Evolutionary conservation across 2,888 invertebrate genomes (phyloP).

Genomic region (Drosophila emarginata): DNA sequence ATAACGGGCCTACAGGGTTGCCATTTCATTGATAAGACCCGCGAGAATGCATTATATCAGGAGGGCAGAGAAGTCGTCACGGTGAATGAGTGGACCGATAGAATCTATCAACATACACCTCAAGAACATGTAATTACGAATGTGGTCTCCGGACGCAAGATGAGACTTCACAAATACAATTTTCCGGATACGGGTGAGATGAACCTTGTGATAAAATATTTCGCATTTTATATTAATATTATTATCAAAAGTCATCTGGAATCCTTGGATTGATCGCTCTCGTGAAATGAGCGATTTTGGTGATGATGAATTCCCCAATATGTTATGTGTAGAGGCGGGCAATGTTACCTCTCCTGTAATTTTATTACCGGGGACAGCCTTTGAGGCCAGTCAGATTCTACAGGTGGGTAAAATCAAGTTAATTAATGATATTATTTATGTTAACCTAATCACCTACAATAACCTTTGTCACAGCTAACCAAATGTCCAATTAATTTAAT

Average conservation of each 20-base stretch:
- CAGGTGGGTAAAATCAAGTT: constrained; percentile 86
- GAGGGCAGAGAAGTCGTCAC: constrained; percentile 95
- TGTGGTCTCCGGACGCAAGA: constrained; percentile 94
- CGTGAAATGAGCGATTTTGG: constrained; percentile 96
- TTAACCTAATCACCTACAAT: constrained; percentile 16
- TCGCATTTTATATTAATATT: background rate
- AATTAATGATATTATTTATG: constrained; percentile 3
- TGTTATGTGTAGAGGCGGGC: constrained; percentile 98
- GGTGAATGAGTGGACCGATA: constrained; percentile 95
- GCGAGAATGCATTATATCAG: constrained; percentile 92
- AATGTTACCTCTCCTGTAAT: constrained; percentile 94
- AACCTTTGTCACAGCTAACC: constrained; percentile 51
- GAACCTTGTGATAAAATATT: background rate
- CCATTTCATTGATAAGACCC: constrained; percentile 94
- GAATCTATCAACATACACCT: constrained; percentile 96
- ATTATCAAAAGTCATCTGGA: constrained; percentile 90
- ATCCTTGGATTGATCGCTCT: constrained; percentile 97
- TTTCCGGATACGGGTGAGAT: constrained; percentile 93
- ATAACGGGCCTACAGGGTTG: constrained; percentile 96
- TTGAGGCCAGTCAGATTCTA: constrained; percentile 94
- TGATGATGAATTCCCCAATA: constrained; percentile 97
- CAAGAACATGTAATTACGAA: constrained; percentile 96
- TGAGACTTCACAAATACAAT: constrained; percentile 96
- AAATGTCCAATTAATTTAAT: constrained; percentile 50
- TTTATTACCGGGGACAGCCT: constrained; percentile 94